phyloP scores from a whole-genome alignment of 2,797 vertebrate genomes.

The Spondyliosoma cantharus region DNA sequence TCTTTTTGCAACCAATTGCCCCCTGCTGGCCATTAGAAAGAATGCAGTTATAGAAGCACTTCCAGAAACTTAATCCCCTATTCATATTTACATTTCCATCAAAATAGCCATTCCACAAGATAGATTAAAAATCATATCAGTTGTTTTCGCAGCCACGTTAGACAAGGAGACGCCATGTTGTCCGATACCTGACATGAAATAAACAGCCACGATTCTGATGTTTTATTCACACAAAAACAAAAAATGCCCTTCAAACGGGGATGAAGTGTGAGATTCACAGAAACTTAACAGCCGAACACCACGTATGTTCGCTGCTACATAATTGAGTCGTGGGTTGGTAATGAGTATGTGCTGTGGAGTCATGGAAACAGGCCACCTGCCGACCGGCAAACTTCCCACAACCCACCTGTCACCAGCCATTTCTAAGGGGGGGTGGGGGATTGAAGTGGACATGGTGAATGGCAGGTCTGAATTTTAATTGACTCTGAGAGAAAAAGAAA shows the following conservation, averaged over 20 bases:
- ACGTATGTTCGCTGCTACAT: conserved; percentile 23
- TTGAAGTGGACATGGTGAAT: conserved; percentile 18
- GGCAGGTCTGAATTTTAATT: conserved; percentile 46
- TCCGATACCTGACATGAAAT: conserved; percentile 1
- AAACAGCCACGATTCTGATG: not conserved
- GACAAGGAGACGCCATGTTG: not conserved
- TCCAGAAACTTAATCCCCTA: too few species aligned
- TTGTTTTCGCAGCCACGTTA: conserved; percentile 4
- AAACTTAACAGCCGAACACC: conserved; percentile 10
- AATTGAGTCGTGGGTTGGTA: conserved; percentile 11
- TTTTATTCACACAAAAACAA: conserved; percentile 2
- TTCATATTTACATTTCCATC: not conserved
- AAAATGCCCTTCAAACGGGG: conserved; percentile 1
- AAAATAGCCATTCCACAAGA: not conserved
- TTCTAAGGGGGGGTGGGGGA: not conserved
- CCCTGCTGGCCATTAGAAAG: too few species aligned
- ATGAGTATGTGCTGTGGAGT: conserved; percentile 43
- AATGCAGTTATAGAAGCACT: too few species aligned
- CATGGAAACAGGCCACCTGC: conserved; percentile 60
- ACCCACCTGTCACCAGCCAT: conserved; percentile 57
- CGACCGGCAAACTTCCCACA: conserved; percentile 49
- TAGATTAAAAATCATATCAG: not conserved
- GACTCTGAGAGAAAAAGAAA: conserved; percentile 24
- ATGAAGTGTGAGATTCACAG: conserved; percentile 19
- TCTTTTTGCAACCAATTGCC: too few species aligned